Evolutionary conservation across 2,797 vertebrate species (phyloP).

Genomic region (Macroramphosus scolopax): DNA sequence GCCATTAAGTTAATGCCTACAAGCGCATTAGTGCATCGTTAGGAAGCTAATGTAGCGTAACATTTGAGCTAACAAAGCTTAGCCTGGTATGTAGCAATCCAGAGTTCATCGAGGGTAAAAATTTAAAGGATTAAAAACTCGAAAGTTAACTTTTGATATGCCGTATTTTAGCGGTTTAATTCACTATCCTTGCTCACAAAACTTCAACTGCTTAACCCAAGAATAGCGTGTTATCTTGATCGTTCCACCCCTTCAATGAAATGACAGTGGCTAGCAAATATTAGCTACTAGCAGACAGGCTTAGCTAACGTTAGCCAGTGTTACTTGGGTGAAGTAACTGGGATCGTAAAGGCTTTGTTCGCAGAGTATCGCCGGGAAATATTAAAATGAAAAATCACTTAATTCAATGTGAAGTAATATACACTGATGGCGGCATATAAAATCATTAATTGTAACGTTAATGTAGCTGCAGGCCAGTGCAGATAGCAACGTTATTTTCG

Average conservation of each 20-base stretch:
- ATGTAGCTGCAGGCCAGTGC: slow-evolving; percentile 37
- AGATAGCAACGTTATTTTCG: slow-evolving; percentile 2
- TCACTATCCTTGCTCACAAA: rapidly evolving
- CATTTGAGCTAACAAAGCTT: slow-evolving; percentile 53
- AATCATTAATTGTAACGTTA: slow-evolving; percentile 6
- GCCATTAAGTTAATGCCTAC: slow-evolving; percentile 5
- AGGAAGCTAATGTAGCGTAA: slow-evolving; percentile 43
- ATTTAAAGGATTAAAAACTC: slow-evolving; percentile 4
- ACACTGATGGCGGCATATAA: not conserved
- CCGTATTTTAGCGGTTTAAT: rapidly evolving
- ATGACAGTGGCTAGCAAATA: slow-evolving; percentile 21
- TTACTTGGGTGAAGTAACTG: slow-evolving; percentile 25
- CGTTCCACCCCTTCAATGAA: slow-evolving; percentile 22
- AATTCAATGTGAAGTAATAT: rapidly evolving
- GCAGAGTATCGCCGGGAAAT: not conserved
- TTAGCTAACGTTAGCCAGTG: slow-evolving; percentile 36
- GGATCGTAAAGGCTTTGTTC: not conserved
- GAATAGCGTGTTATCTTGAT: not conserved
- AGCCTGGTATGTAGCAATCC: slow-evolving; percentile 33
- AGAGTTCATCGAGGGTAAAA: slow-evolving; percentile 35
- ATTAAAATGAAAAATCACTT: not conserved
- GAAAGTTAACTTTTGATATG: not conserved
- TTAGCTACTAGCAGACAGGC: slow-evolving; percentile 21
- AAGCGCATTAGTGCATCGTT: slow-evolving; percentile 17
- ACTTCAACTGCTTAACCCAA: not conserved